Evolutionary conservation across 2,888 invertebrate genomes (phyloP), one percentile per base, ranked within the genome.

Genomic region (Proisotoma minuta): DNA sequence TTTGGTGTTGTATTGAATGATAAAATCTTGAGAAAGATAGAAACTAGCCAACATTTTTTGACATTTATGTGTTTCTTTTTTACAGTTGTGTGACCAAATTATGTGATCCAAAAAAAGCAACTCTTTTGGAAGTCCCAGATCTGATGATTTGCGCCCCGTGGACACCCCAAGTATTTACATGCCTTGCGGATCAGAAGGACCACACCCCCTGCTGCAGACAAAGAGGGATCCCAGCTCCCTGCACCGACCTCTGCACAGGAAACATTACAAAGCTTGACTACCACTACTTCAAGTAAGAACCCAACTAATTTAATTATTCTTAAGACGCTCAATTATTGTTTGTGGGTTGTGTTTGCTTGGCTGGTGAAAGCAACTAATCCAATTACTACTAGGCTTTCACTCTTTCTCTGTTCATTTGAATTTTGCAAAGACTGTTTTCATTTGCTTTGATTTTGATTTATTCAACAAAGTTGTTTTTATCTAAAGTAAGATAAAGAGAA

Each of bases 81-180:
- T 69, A 51, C 71, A 79, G 79, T 54, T 91, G 91, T 75, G 79
- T 90, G 23, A 85, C 86, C 74, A 88, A 87, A 75, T 82, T 91
- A 71, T 91, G 91, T 75, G 89, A 90, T 77, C 89, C 90, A 0
- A 83, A 83, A 27, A 75, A 77, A 73, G 78, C 76, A 74, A 80
- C 75, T 75, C 78, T 70, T 75, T 80, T 84, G 72, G 83, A 86
- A 80, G 84, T 87, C 68, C 88, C 90, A 49, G 90, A 91, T 77
- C 81, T 91, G 76, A 90, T 91, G 88, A 89, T 91, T 47, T 91
- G 91, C 78, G 91, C 91, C 0, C 91, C 91, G 0, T 91, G 90
- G 89, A 88, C 89, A 0, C 84, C 86, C 2, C 85, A 85, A 27
- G 88, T 89, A 1, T 90, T 91, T 77, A 84, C 85, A 10, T 91